Percentiles rank a stretch among this genome's conserved stretches.
These are phyloP conservation scores for Seira musarum DNA, from an alignment of 2,888 invertebrate genomes.

Conservation along the genomic window DNA sequence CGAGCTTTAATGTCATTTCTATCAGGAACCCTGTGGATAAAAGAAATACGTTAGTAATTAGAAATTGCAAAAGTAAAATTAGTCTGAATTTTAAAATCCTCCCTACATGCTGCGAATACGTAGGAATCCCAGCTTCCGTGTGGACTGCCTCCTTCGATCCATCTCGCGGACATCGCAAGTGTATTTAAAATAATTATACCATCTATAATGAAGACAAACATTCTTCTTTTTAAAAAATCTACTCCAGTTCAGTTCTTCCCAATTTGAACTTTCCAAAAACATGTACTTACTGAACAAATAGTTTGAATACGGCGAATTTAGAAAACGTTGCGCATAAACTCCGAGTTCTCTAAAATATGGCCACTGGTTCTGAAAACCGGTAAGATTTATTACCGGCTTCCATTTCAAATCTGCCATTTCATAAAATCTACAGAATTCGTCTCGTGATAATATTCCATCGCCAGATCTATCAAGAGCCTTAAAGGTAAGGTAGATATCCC, in stretches of 20 bases:
- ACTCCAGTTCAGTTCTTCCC: too few species aligned
- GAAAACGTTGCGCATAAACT: conserved; percentile 62
- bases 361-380: conserved; percentile 65
- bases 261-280: neutral
- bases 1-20: conserved; percentile 82
- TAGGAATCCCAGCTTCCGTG: conserved; percentile 85
- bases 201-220: conserved; percentile 75
- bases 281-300: conserved; percentile 63
- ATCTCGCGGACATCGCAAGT: conserved; percentile 81
- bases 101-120: conserved; percentile 80
- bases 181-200: conserved; percentile 83
- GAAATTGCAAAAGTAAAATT: conserved; percentile 4
- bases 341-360: conserved; percentile 60
- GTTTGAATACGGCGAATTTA: conserved; percentile 65
- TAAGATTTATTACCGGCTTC: conserved; percentile 73
- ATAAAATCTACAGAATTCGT: conserved; percentile 83
- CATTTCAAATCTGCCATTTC: conserved; percentile 83
- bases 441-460: conserved; percentile 79
- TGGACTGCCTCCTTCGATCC: conserved; percentile 79
- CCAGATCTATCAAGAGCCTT: conserved; percentile 82
- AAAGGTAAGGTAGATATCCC: conserved; percentile 86
- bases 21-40: conserved; percentile 79
- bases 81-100: neutral
- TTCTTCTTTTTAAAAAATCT: too few species aligned
- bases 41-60: neutral